These are phyloP conservation scores for Argya squamiceps DNA, from an alignment of 2,797 vertebrate species.

Conservation along the genomic window DNA sequence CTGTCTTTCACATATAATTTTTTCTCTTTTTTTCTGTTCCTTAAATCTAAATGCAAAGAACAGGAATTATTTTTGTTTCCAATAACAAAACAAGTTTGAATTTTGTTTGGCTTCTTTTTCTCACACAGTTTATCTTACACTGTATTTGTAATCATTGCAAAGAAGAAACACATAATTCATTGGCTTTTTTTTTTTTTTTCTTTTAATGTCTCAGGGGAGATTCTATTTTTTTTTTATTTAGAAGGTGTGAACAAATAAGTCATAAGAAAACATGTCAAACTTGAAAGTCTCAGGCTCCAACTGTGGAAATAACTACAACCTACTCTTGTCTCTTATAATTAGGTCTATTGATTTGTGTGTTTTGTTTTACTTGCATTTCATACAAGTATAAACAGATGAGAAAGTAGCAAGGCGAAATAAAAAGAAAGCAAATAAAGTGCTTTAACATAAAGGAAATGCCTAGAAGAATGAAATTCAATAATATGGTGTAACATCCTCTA, in stretches of 20 bases:
- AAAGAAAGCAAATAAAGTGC: background rate
- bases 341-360: background rate
- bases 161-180: background rate
- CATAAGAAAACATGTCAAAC: conserved; percentile 10
- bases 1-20: background rate
- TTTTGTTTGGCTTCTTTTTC: background rate
- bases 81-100: background rate
- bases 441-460: background rate
- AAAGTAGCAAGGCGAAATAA: background rate
- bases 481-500: background rate
- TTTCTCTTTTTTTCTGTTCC: background rate
- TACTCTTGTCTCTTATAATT: conserved; percentile 11
- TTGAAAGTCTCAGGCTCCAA: conserved; percentile 3
- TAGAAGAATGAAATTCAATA: background rate
- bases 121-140: background rate
- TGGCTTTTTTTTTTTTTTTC: background rate
- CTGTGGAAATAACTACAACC: background rate
- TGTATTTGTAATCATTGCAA: background rate
- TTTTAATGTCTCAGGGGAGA: background rate
- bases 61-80: background rate
- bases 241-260: conserved; percentile 37
- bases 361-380: conserved; percentile 8
- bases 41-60: background rate
- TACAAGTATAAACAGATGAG: background rate
- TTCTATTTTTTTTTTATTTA: background rate